Conservation (phyloP, 2,888 invertebrate genomes). For the Byasa hedistus region DNA sequence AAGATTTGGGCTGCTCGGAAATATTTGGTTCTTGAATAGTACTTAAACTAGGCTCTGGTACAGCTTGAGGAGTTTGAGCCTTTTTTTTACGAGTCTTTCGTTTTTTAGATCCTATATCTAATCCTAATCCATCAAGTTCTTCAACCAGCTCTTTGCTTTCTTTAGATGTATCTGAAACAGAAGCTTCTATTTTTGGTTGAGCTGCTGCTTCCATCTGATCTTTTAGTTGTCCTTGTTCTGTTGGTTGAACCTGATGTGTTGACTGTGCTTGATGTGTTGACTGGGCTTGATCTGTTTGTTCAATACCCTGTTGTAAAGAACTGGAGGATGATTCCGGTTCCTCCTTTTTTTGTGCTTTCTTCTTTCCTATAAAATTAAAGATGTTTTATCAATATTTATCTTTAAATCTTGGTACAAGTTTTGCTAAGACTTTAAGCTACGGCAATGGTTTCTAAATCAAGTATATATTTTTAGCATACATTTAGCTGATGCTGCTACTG, state of each 20-base stretch:
- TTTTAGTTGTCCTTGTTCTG: constrained; percentile 20
- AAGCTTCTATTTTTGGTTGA: constrained; percentile 16
- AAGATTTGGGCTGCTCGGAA: not conserved
- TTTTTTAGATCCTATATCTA: constrained; percentile 41
- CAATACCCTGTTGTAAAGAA: constrained; percentile 14
- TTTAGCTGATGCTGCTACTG: no score
- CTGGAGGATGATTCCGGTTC: constrained; percentile 13
- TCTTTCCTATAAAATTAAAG: constrained; percentile 25
- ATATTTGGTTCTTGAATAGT: not conserved
- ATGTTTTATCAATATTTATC: not conserved
- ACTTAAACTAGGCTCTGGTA: constrained; percentile 16
- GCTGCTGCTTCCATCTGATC: not conserved
- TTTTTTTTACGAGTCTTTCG: constrained; percentile 44
- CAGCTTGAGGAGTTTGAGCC: constrained; percentile 30
- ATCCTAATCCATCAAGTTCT: constrained; percentile 32
- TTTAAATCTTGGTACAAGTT: no score
- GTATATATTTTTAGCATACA: no score
- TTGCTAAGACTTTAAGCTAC: no score
- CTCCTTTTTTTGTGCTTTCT: constrained; percentile 21
- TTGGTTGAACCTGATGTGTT: constrained; percentile 22
- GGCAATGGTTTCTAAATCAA: no score
- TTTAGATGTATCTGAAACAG: constrained; percentile 10
- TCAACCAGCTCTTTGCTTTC: constrained; percentile 35
- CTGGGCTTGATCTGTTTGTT: constrained; percentile 22
- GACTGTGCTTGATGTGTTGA: constrained; percentile 12